phyloP scores from a whole-genome alignment of 2,113 vertebrate species.

The Poeciliopsis turrubarensis region DNA sequence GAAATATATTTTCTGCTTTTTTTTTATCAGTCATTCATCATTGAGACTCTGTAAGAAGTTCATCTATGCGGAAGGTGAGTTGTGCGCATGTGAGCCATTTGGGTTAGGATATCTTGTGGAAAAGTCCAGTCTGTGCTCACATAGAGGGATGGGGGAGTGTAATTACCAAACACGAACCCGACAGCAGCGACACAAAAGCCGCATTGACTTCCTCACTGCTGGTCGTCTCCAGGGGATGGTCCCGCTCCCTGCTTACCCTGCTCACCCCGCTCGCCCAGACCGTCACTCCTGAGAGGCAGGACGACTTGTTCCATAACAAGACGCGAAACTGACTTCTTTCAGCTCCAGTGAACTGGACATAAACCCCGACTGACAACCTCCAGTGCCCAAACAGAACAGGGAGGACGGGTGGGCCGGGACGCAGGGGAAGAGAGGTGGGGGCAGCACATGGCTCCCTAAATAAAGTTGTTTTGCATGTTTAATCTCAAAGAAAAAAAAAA shows the following conservation, averaged over 20 bases:
- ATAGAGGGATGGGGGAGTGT: constrained; percentile 62
- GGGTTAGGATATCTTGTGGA: constrained; percentile 65
- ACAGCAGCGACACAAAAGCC: constrained; percentile 79
- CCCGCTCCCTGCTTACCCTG: constrained; percentile 61
- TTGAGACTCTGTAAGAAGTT: constrained; percentile 67
- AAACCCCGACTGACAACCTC: constrained; percentile 82
- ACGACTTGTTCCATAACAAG: constrained; percentile 85
- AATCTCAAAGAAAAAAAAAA: constrained; percentile 27
- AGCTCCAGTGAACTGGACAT: constrained; percentile 85
- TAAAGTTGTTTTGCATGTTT: constrained; percentile 74
- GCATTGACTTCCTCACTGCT: constrained; percentile 85
- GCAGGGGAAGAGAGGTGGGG: constrained; percentile 64
- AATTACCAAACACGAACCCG: constrained; percentile 82
- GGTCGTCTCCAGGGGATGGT: constrained; percentile 74
- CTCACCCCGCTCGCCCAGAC: constrained; percentile 61
- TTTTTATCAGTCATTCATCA: constrained; percentile 59
- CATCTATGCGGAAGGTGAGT: constrained; percentile 72
- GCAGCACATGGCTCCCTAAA: constrained; percentile 59
- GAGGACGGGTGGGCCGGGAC: constrained; percentile 68
- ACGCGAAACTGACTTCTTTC: constrained; percentile 86
- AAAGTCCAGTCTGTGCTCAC: constrained; percentile 65
- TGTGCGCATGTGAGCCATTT: constrained; percentile 66
- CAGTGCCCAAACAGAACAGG: constrained; percentile 77
- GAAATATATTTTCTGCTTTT: constrained; percentile 40
- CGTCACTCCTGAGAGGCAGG: constrained; percentile 75